These are phyloP conservation scores for Typhlichthys eigenmanni DNA, from an alignment of 2,797 vertebrate genomes.

Conservation along the genomic window DNA sequence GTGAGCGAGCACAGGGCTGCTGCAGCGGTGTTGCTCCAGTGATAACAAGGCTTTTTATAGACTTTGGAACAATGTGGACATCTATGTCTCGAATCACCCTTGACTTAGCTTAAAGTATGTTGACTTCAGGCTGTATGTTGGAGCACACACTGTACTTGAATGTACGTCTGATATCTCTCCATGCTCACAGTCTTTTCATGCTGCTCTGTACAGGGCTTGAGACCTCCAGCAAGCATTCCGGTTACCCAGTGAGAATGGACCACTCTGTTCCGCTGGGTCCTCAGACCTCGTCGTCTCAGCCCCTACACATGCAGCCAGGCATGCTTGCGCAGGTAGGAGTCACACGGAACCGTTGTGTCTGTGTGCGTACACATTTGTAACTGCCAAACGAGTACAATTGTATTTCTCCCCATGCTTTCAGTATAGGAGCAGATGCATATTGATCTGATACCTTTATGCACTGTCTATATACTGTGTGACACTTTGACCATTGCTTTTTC, in stretches of 20 bases:
- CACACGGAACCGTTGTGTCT: not conserved
- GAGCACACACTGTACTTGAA: slow-evolving; percentile 1
- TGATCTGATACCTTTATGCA: too few relatives aligned
- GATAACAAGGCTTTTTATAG: not conserved
- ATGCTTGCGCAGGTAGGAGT: slow-evolving; percentile 91
- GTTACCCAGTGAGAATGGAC: slow-evolving; percentile 95
- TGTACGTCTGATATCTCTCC: not conserved
- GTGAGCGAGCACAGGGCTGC: slow-evolving; percentile 66
- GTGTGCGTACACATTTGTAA: not conserved
- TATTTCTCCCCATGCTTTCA: not conserved
- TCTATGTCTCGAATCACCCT: not conserved
- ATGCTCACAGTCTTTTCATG: not conserved
- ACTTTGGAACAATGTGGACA: too few relatives aligned
- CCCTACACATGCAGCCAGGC: slow-evolving; percentile 93
- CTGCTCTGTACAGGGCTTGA: slow-evolving; percentile 80
- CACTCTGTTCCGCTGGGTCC: slow-evolving; percentile 91
- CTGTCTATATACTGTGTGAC: too few relatives aligned
- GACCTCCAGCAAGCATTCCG: slow-evolving; percentile 89
- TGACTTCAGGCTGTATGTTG: too few relatives aligned
- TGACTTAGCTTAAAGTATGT: too few relatives aligned
- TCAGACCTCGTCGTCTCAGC: slow-evolving; percentile 90
- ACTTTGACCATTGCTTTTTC: too few relatives aligned
- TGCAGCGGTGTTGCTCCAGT: not conserved
- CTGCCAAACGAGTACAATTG: not conserved
- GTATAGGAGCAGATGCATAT: too few relatives aligned